A percentile compares a stretch with the other conserved stretches of the same genome.
Conservation (phyloP, 2,797 vertebrate species). For the Oreortyx pictus region DNA sequence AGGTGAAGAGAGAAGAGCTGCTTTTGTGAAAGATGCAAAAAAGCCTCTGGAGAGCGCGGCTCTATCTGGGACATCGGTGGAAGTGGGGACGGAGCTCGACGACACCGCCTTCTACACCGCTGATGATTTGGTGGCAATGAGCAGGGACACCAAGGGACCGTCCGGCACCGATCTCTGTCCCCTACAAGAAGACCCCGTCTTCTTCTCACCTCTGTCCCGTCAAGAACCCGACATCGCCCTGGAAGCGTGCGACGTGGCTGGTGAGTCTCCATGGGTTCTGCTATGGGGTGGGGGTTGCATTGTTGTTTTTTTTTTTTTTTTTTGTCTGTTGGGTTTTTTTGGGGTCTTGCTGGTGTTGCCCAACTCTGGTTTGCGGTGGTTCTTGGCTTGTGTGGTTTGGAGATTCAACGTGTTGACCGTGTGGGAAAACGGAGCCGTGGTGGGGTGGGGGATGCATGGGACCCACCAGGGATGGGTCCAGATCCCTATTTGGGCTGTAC, state of each 20-base stretch:
- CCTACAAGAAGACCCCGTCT: background rate
- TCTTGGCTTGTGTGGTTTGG: background rate
- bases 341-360: background rate
- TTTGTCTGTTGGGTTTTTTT: background rate
- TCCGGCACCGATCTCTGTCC: background rate
- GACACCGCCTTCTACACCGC: background rate
- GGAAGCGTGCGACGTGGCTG: slow-evolving; percentile 33
- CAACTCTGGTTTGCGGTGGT: rapidly evolving
- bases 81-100: background rate
- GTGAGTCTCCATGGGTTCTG: background rate
- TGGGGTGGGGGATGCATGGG: rapidly evolving
- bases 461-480: background rate
- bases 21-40: slow-evolving; percentile 41
- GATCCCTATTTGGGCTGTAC: background rate
- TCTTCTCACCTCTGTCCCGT: background rate
- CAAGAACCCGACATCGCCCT: slow-evolving; percentile 2
- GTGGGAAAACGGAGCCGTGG: rapidly evolving
- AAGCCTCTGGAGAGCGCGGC: background rate
- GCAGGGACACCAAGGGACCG: slow-evolving; percentile 4
- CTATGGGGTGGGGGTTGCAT: background rate
- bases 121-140: background rate
- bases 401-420: too few relatives aligned
- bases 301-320: background rate
- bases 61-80: background rate
- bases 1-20: slow-evolving; percentile 9